phyloP scores from a whole-genome alignment of 2,113 vertebrate genomes.

The Nesogale talazaci region DNA sequence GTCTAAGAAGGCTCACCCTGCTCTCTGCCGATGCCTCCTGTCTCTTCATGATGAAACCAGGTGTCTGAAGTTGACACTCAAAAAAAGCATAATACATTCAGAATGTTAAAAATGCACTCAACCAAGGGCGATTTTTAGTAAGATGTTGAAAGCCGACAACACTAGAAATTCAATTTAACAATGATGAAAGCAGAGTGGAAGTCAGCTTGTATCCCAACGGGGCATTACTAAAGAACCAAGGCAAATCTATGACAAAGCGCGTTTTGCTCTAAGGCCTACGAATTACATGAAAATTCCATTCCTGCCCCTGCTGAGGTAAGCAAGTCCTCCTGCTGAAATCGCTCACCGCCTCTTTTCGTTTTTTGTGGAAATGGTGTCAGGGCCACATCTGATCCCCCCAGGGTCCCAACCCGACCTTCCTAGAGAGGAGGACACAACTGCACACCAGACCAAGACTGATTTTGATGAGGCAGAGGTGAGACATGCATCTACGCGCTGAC shows the following conservation, averaged over 20 bases:
- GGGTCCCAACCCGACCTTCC: too few relatives aligned
- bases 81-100: slow-evolving; percentile 29
- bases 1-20: not conserved
- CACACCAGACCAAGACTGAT: too few relatives aligned
- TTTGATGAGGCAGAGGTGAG: too few relatives aligned
- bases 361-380: too few relatives aligned
- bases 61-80: not conserved
- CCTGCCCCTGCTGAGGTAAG: not conserved
- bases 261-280: not conserved
- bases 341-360: not conserved
- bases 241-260: slow-evolving; percentile 5
- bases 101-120: slow-evolving; percentile 22
- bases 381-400: too few relatives aligned
- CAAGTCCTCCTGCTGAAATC: not conserved
- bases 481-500: too few relatives aligned
- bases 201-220: not conserved
- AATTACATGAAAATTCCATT: not conserved
- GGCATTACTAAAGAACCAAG: slow-evolving; percentile 17
- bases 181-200: too few relatives aligned
- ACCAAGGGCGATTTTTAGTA: not conserved
- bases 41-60: not conserved
- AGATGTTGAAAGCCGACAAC: slow-evolving; percentile 6
- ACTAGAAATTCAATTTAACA: not conserved
- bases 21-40: not conserved
- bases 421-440: too few relatives aligned